These are phyloP conservation scores for Zaprionus kolodkinae DNA, from an alignment of 1,140 invertebrate genomes.

Conservation along the genomic window DNA sequence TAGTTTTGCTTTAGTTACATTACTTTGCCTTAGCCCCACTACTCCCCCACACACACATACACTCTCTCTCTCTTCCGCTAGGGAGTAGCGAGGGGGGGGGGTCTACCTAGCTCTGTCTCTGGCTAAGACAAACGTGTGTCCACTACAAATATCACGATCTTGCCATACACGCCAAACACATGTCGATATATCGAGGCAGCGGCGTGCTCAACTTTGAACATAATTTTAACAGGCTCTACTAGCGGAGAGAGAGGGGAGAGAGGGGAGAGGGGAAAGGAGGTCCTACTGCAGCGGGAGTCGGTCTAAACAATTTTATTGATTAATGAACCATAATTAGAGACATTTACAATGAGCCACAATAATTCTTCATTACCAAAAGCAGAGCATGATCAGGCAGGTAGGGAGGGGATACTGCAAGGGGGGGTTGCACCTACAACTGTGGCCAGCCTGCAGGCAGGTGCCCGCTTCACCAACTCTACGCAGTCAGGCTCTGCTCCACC, in stretches of 20 bases:
- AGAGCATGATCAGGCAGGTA: conserved; percentile 41
- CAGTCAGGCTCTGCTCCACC: background rate
- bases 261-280: background rate
- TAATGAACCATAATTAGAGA: conserved; percentile 84
- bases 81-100: background rate
- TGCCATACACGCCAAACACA: conserved; percentile 61
- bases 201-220: conserved; percentile 65
- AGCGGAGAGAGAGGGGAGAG: background rate
- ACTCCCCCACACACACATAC: background rate
- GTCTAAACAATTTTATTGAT: conserved; percentile 80
- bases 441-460: background rate
- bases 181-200: conserved; percentile 52
- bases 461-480: background rate
- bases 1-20: conserved; percentile 37
- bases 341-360: conserved; percentile 80
- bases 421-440: conserved; percentile 17
- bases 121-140: conserved; percentile 65
- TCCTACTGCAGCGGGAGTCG: background rate
- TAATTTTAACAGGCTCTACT: conserved; percentile 47
- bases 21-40: background rate
- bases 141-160: conserved; percentile 79
- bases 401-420: background rate
- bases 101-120: conserved; percentile 9
- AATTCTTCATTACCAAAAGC: conserved; percentile 81
- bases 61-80: background rate